Evolutionary conservation across 2,113 vertebrate genomes (phyloP).

Genomic region (Leucoraja erinaceus): DNA sequence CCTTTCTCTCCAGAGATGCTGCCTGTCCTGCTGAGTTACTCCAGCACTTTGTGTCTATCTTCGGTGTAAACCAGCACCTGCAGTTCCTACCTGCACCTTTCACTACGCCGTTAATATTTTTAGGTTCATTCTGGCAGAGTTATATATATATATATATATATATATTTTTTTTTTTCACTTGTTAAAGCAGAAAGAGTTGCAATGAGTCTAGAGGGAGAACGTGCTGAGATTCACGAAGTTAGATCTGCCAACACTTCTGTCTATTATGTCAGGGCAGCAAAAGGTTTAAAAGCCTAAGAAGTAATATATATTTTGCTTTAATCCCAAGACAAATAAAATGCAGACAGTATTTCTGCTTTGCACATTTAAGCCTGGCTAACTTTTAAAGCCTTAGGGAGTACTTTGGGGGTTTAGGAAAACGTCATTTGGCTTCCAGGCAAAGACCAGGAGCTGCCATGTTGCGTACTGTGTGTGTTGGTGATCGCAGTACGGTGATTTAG

Average conservation of each 20-base stretch:
- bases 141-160: too few species aligned
- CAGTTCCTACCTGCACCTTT: background rate
- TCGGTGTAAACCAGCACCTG: too few species aligned
- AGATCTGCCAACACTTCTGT: constrained; percentile 54
- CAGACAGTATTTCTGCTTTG: constrained; percentile 68
- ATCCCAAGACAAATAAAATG: constrained; percentile 67
- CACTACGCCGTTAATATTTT: background rate
- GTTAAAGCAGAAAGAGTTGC: background rate
- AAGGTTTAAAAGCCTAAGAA: constrained; percentile 57
- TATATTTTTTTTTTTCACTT: too few species aligned
- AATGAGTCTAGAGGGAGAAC: constrained; percentile 36
- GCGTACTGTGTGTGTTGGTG: constrained; percentile 49
- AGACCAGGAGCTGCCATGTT: constrained; percentile 60
- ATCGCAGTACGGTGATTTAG: constrained; percentile 55
- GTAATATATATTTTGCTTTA: constrained; percentile 54
- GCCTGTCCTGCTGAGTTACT: too few species aligned
- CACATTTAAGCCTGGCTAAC: constrained; percentile 56
- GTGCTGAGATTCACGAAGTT: background rate
- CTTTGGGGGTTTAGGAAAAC: constrained; percentile 58
- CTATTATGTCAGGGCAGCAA: constrained; percentile 59
- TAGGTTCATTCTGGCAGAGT: background rate
- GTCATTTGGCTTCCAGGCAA: constrained; percentile 54
- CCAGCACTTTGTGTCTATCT: too few species aligned
- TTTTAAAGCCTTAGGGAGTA: constrained; percentile 62
- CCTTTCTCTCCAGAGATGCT: too few species aligned